Percentiles rank a stretch among this genome's conserved stretches.
Conservation (phyloP, 2,797 vertebrate species). For the Galagoides demidoff region DNA sequence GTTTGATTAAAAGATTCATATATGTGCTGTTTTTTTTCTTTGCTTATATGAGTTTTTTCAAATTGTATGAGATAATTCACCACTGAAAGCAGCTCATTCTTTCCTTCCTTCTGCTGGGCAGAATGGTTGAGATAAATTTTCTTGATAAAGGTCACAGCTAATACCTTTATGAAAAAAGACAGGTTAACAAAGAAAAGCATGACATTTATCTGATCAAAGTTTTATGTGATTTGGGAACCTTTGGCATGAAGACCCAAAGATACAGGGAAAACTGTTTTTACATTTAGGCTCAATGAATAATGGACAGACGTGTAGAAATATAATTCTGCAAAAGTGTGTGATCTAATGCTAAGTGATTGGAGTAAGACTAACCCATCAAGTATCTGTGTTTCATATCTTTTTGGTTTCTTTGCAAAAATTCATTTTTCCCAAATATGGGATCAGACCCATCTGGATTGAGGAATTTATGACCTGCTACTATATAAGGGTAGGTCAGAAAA, state of each 20-base stretch:
- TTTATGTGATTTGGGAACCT: neutral
- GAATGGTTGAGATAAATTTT: neutral
- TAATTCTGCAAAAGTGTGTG: neutral
- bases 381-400: neutral
- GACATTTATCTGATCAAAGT: neutral
- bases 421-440: neutral
- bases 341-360: neutral
- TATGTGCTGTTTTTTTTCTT: neutral
- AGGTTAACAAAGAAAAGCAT: neutral
- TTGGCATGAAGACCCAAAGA: neutral
- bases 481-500: neutral
- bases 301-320: neutral
- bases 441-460: neutral
- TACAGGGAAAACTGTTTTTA: neutral
- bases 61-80: neutral
- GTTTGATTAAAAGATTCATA: neutral
- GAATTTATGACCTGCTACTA: neutral
- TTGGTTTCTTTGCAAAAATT: neutral
- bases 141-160: neutral
- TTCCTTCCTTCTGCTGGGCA: neutral
- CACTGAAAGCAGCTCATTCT: neutral
- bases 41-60: neutral
- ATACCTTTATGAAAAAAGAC: neutral
- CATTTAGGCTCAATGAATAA: neutral
- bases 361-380: neutral